Base-by-base conservation (phyloP, 1,140 invertebrate genomes). In the Prorops nasuta region DNA sequence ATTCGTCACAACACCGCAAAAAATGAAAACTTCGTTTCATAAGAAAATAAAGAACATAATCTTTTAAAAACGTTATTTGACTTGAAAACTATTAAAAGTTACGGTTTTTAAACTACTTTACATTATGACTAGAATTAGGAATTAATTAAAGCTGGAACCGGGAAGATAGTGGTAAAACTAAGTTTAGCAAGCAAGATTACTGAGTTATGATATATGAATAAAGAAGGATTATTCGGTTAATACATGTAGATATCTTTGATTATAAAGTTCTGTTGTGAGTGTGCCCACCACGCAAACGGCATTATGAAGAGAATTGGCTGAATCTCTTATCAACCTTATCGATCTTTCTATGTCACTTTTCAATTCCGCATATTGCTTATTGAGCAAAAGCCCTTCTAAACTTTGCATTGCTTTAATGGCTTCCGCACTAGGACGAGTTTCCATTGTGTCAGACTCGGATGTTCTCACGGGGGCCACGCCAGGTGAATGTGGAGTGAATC, bases 281-380 rank as follows among this genome's bases (percentile, higher is more conserved):
- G 59, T 43, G 3, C 76, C 74, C 22, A 69, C 51, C 3, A 77
- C 45, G 2, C 56, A 60, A 8, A 74, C 53, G 4, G 70, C 73
- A 28, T 79, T 80, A 45, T 80, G 78, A 37, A 81, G 57, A 1
- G 79, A 81, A 59, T 79, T 80, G 10, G 69, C 72, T 3, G 78
- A 74, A 31, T 78, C 76, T 40, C 71, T 72, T n/a, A 81, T 76
- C 9, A 75, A 57, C 40, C 66, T 64, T 3, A 80, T 63, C 12
- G 74, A 67, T 35, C 71, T 61, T 48, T 80, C 79, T n/a, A 80
- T 63, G 16, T 74, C 68, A 8, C 58, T 55, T 48, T 72, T 75
- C 9, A 78, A 46, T 21, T 79, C 78, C 3, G 58, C 47, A 49
- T 78, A 80, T 41, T 77, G 72, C 46, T 80, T 79, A 34, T 77